Percentiles rank a stretch among this genome's conserved stretches.
Evolutionary conservation across 2,113 vertebrate genomes (phyloP).

Genomic region (Tauraco erythrolophus): DNA sequence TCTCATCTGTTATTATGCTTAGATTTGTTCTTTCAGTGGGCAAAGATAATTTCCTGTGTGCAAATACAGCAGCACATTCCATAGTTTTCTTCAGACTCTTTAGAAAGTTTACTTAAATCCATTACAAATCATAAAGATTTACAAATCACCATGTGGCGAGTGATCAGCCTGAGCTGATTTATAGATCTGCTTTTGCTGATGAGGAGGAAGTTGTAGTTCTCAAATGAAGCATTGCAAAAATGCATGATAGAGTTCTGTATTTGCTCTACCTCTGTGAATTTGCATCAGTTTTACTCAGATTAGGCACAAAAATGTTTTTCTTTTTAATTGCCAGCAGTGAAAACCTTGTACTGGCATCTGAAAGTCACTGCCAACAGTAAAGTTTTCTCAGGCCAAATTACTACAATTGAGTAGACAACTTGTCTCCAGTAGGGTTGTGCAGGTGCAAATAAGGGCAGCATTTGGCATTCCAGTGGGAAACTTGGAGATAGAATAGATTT

Average conservation of each 20-base stretch:
- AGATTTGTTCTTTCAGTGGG: background rate
- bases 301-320: background rate
- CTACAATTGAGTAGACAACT: slow-evolving; percentile 18
- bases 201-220: background rate
- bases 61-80: background rate
- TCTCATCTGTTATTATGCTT: background rate
- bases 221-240: background rate
- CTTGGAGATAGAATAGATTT: background rate
- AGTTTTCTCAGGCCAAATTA: slow-evolving; percentile 24
- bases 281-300: background rate
- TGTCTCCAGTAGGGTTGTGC: slow-evolving; percentile 17
- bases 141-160: background rate
- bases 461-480: slow-evolving; percentile 33
- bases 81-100: background rate
- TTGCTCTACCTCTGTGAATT: background rate
- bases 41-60: background rate
- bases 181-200: background rate
- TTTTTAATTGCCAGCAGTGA: background rate
- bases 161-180: background rate
- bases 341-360: background rate
- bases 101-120: background rate
- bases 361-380: slow-evolving; percentile 23
- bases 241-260: background rate
- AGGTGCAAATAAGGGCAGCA: slow-evolving; percentile 34
- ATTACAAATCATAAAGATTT: background rate